Conservation (phyloP, 2,888 invertebrate species). For the Pterostichus niger region DNA sequence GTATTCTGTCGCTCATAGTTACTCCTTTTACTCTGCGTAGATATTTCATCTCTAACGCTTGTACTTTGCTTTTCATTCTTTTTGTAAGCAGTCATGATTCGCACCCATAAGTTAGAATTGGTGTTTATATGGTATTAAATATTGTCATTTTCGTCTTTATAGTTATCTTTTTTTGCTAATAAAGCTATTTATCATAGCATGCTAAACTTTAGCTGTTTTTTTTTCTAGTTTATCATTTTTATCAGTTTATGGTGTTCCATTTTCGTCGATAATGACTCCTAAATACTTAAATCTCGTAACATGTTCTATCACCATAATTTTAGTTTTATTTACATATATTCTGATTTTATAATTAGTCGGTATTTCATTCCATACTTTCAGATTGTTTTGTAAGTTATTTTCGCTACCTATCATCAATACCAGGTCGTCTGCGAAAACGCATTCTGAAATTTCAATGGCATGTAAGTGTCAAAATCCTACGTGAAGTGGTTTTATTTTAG, state of each 20-base stretch:
- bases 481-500: too few relatives aligned
- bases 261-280: slow-evolving; percentile 3
- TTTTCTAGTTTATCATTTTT: slow-evolving; percentile 16
- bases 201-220: slow-evolving; percentile 54
- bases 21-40: too few relatives aligned
- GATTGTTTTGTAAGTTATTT: slow-evolving; percentile 9
- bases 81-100: slow-evolving; percentile 66
- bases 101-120: slow-evolving; percentile 65
- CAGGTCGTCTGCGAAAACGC: slow-evolving; percentile 38
- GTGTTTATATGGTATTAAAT: slow-evolving; percentile 46
- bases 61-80: slow-evolving; percentile 66
- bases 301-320: slow-evolving; percentile 6
- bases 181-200: slow-evolving; percentile 60
- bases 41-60: too few relatives aligned
- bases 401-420: not conserved
- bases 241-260: slow-evolving; percentile 22
- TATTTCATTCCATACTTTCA: slow-evolving; percentile 5
- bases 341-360: slow-evolving; percentile 27
- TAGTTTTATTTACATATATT: too few relatives aligned
- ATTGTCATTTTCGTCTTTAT: slow-evolving; percentile 19
- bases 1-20: slow-evolving; percentile 68
- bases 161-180: slow-evolving; percentile 62
- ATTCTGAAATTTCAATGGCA: not conserved
- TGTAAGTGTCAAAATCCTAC: too few relatives aligned
- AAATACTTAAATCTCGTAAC: slow-evolving; percentile 2